Evolutionary conservation across 2,113 vertebrate species (phyloP).

Genomic region (Boleophthalmus pectinirostris): DNA sequence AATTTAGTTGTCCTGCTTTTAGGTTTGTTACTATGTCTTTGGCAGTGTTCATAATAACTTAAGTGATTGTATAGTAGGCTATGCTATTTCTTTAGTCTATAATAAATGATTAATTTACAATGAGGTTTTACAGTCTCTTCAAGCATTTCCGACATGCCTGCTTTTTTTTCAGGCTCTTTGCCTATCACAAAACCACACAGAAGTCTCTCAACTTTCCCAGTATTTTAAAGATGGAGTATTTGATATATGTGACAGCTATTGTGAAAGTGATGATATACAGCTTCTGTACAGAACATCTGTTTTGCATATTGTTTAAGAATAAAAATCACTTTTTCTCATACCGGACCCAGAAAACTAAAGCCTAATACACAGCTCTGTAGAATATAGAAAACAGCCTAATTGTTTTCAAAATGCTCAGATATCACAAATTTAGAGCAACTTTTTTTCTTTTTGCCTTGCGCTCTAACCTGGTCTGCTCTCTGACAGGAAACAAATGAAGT

Average conservation of each 20-base stretch:
- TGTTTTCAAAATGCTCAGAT: slow-evolving; percentile 15
- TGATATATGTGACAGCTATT: slow-evolving; percentile 30
- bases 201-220: slow-evolving; percentile 14
- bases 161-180: slow-evolving; percentile 13
- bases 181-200: slow-evolving; percentile 29
- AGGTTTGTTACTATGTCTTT: too few species aligned
- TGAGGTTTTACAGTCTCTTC: too few species aligned
- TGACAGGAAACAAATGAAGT: too few species aligned
- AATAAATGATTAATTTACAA: too few species aligned
- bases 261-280: slow-evolving; percentile 18
- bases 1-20: too few species aligned
- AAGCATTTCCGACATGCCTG: not conserved
- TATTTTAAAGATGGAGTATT: not conserved
- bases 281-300: slow-evolving; percentile 36
- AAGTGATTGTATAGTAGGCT: too few species aligned
- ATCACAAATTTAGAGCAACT: not conserved
- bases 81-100: too few species aligned
- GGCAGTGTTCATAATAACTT: too few species aligned
- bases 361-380: too few species aligned
- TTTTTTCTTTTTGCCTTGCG: too few species aligned
- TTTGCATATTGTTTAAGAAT: slow-evolving; percentile 18
- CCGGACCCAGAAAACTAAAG: not conserved
- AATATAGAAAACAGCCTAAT: not conserved
- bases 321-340: slow-evolving; percentile 12
- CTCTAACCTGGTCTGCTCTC: too few species aligned